phyloP scores from a whole-genome alignment of 2,888 invertebrate genomes.

The Acleris sparsana region DNA sequence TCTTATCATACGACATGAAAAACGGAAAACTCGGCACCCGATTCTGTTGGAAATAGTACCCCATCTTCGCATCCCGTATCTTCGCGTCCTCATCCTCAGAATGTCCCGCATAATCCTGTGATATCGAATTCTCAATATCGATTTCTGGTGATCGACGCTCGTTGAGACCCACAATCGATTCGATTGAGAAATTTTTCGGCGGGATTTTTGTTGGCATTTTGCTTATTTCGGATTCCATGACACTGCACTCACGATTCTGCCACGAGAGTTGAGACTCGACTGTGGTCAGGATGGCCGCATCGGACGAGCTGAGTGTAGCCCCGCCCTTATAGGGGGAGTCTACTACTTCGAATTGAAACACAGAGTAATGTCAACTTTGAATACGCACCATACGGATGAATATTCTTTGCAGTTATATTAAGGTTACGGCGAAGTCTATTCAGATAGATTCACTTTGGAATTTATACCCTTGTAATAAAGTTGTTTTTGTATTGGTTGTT shows the following conservation, averaged over 20 bases:
- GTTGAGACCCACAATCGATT: conserved; percentile 82
- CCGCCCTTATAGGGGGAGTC: conserved; percentile 25
- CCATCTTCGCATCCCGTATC: conserved; percentile 69
- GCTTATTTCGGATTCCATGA: conserved; percentile 75
- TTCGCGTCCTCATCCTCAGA: conserved; percentile 73
- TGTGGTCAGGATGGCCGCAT: neutral
- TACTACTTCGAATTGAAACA: neutral
- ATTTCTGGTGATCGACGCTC: conserved; percentile 73
- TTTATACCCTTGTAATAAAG: neutral
- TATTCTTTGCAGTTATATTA: neutral
- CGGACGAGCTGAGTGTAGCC: conserved; percentile 1
- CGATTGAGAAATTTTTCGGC: conserved; percentile 86
- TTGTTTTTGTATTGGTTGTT: neutral
- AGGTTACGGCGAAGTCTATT: neutral
- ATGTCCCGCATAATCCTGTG: conserved; percentile 63
- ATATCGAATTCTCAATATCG: conserved; percentile 74
- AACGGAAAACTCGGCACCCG: conserved; percentile 76
- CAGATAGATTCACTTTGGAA: neutral
- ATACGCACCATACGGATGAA: neutral
- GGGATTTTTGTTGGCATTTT: conserved; percentile 77
- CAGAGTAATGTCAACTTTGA: neutral
- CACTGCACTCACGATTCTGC: conserved; percentile 33
- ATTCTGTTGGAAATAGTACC: conserved; percentile 75
- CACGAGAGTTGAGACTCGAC: conserved; percentile 14
- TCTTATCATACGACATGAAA: conserved; percentile 77